Base-by-base conservation (phyloP, 2,797 vertebrate genomes). In the Heliangelus exortis region DNA sequence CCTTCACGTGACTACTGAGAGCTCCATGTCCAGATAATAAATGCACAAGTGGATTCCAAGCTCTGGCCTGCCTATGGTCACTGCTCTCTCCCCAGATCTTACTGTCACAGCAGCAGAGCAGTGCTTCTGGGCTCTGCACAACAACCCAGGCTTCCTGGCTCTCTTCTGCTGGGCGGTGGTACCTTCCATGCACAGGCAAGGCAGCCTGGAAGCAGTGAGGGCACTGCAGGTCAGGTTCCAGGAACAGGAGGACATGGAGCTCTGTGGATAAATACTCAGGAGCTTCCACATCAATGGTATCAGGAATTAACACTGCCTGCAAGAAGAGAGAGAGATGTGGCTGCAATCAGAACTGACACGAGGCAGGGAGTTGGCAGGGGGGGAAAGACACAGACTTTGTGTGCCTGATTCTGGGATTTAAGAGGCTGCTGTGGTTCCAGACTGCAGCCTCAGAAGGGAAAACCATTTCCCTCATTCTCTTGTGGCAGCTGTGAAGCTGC, bases 111-210 rank as follows among this genome's bases (percentile, higher is more conserved):
- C 97, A 97, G 81, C 95, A 89, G 89, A 99, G 93, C 78, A 99
- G 95, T 53, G 99, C 90, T 74, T 98, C 97, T 45, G 99, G 98
- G 66, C 96, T 95, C 75, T 96, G 88, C 86, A 99, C 79, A 19
- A 96, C 53, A 43, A 97, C 92, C 73, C 91, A 71, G 0, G 74
- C 94, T 71, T 97, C 62, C 29, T 91, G 87, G 6, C 62, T 92
- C 6, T 80, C 75, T 57, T 74, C 80, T 14, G 98, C 97, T 0
- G 99, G 98, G 34, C 97, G 95, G 55, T 99, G 99, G 93, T 99
- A 99, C 7, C 99, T 98, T 3, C 96, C 98, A 7, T 99, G 99
- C 66, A 99, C 77, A 12, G 99, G 99, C 89, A 99, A 87, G 4
- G 92, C 87, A 16, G 98, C 97, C 51, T 89, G 96, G 20, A 98